These are phyloP conservation scores for Antennarius striatus DNA, from an alignment of 2,113 vertebrate species.

Conservation along the genomic window DNA sequence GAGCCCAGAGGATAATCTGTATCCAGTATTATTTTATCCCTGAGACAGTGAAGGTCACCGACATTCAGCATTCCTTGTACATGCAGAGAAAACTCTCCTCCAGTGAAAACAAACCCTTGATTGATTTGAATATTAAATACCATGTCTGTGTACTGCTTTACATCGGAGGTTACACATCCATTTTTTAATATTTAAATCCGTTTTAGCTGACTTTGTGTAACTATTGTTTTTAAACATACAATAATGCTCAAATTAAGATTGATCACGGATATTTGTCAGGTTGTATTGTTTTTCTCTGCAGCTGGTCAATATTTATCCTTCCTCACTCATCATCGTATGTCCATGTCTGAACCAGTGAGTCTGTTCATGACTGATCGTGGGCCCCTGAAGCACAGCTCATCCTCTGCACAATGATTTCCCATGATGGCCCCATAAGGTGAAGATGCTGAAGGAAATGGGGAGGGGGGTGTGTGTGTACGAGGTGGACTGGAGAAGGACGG, in stretches of 20 bases:
- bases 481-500: not conserved
- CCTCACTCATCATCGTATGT: slow-evolving; percentile 21
- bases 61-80: no score
- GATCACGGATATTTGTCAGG: slow-evolving; percentile 13
- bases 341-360: slow-evolving; percentile 13
- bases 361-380: slow-evolving; percentile 45
- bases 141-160: no score
- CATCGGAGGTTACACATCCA: no score
- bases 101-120: no score
- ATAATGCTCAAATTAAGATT: not conserved
- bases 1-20: no score
- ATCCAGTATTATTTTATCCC: no score
- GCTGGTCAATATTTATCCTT: slow-evolving; percentile 30
- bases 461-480: not conserved
- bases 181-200: no score
- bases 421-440: slow-evolving; percentile 63
- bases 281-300: slow-evolving; percentile 1
- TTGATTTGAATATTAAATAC: no score
- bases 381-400: slow-evolving; percentile 26
- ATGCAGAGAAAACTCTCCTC: no score
- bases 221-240: no score
- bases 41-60: no score
- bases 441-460: slow-evolving; percentile 30
- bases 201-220: no score
- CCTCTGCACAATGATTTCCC: slow-evolving; percentile 53